Base-by-base conservation (phyloP, 2,797 vertebrate genomes). In the Gymnopithys bicolor region DNA sequence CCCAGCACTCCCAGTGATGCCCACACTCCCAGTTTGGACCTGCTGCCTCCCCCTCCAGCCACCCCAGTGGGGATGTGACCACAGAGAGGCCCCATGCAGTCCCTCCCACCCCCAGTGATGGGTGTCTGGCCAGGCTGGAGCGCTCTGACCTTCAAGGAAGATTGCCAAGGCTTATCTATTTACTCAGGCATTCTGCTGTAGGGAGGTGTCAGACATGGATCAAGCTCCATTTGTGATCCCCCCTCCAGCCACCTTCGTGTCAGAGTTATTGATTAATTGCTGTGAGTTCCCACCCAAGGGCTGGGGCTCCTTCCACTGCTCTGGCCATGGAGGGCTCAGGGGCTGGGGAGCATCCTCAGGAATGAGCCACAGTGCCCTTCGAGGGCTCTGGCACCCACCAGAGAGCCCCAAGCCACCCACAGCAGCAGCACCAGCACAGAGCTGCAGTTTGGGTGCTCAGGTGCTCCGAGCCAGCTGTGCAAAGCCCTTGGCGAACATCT, bases 91-190 rank as follows among this genome's bases (percentile, higher is more conserved):
- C 49, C 33, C 0, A 2, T 7, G 49, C 69, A 9, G 62, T 24
- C 56, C 77, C 66, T 74, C 59, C 89, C 4, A 1, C 17, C 49
- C 4, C 52, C 52, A 32, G 4, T 1, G 58, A 13, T 27, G n/a
- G 41, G 59, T 6, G 15, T 28, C 77, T 4, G 13, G 76, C 64
- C 3, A 4, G 79, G 68, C 75, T 32, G 71, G 58, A 81, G 82
- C 77, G 19, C 6, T 10, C 84, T 88, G 97, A 96, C 97, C 96
- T 97, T 96, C 95, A 87, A 77, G 93, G 75, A 55, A 93, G 91
- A 87, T 62, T 96, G 92, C 90, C 77, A n/a, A 84, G 64, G 71
- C 93, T 96, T 92, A 93, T 96, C 95, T 96, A 76, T 96, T 95
- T 87, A 48, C 95, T 93, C 94, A 97, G 90, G 80, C 94, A 55